Evolutionary conservation across 2,888 invertebrate species (phyloP), one percentile per base, ranked within the genome.

Genomic region (Eurytoma californica): DNA sequence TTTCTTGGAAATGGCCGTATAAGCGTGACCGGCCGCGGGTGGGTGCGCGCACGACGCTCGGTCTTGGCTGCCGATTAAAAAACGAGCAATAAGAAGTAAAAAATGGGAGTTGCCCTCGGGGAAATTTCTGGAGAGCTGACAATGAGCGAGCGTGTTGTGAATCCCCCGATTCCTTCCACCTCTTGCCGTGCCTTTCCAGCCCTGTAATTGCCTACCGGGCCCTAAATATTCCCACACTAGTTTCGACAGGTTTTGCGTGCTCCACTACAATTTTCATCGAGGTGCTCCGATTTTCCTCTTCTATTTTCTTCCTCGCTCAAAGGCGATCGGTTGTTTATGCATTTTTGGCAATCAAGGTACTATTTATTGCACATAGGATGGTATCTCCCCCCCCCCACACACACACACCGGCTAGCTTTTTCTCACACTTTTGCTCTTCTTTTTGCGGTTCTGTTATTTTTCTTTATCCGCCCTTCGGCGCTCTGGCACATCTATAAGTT

Each of bases 201-300:
- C 28, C 58, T 30, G 77, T 30, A 77, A 77, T 72, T 63, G 58
- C 67, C 16, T 16, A n/a, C n/a, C 57, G 60, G 53, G 13, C 18
- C 55, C 30, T 49, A 49, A 5, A 83, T 83, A 84, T 88, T 88
- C 87, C 86, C 86, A 87, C 86, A 86, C 84, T 86, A 85, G 85
- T 86, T 86, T 85, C 83, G 82, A 80, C 68, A 28, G 82, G 83
- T 85, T 85, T 85, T 83, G 84, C 85, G 85, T 84, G 86, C 82
- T 80, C 60, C 75, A 83, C 82, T 83, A 84, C 83, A 84, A 85
- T 85, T 86, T 30, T 30, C 30, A 30, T 30, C 30, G 30, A 3
- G 5, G 7, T 30, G 14, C 5, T n/a, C 82, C 82, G 81, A 83
- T 84, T 83, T 65, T 79, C 65, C 58, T 72, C 79, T 73, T 77